Base-by-base conservation (phyloP, 2,797 vertebrate species). In the Mus minutoides region DNA sequence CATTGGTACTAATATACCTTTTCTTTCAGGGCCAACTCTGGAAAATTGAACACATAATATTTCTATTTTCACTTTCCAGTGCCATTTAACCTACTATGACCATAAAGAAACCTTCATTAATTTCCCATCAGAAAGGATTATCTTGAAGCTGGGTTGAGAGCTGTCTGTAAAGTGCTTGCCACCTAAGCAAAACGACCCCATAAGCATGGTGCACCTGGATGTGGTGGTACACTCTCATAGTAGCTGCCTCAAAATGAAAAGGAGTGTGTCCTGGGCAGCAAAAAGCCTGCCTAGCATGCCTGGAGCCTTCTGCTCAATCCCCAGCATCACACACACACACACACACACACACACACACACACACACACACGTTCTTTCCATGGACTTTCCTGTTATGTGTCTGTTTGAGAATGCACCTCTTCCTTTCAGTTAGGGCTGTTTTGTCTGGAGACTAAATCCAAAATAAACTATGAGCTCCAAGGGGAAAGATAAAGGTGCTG, bases 361-460 rank as follows among this genome's bases (percentile, higher is more conserved):
- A 34, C 71, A 60, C 29, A 6, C 64, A 58, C 37, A 34, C 8
- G 16, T 14, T 46, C 2, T 83, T 17, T 91, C 6, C 78, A 56
- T 29, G 54, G 60, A 3, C 52, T 94, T 96, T 89, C 37, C 11
- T 2, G 43, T 93, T 79, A 7, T 91, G 16, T 24, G 26, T 67
- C 21, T 62, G 43, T 82, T 83, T 92, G 83, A 73, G 84, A 94
- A 84, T 82, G 62, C 31, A 67, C n/a, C 78, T 88, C 46, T 89
- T 88, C 69, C n/a, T 89, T 92, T 89, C 75, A 86, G 4, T 83
- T 93, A 87, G 64, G 34, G 43, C 73, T 87, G 64, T 89, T 69
- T 71, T 90, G 58, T 16, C 75, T 21, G 11, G 78, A 43, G 49
- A 78, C 95, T 88, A 95, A 91, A 91, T 67, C 24, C 46, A 83